These are phyloP conservation scores for Magallana nippona DNA, from an alignment of 2,888 invertebrate species.

Conservation along the genomic window DNA sequence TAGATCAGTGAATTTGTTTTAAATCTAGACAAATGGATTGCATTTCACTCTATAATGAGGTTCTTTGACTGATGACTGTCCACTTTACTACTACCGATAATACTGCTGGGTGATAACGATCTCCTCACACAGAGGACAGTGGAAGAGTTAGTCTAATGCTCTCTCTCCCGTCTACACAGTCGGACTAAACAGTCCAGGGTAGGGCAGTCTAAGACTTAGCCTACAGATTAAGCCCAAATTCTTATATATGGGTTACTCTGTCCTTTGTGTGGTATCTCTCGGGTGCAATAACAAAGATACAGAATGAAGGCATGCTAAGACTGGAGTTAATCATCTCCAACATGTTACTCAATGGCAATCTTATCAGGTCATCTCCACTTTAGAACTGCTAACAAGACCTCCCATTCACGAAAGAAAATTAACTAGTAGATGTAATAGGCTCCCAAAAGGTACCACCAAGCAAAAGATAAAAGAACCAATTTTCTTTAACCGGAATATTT, in stretches of 20 bases:
- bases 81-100: neutral
- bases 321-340: conserved; percentile 25
- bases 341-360: conserved; percentile 19
- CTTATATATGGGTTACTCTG: neutral
- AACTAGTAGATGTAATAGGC: neutral
- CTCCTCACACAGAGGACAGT: neutral
- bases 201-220: neutral
- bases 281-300: conserved; percentile 1
- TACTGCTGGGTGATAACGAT: neutral
- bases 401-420: neutral
- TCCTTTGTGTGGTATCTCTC: conserved; percentile 23
- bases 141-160: neutral
- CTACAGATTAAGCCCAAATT: neutral
- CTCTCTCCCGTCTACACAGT: neutral
- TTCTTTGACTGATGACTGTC: neutral
- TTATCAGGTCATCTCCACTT: conserved; percentile 23
- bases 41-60: neutral
- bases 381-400: neutral
- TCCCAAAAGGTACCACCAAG: no score
- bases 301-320: conserved; percentile 5
- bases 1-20: no score
- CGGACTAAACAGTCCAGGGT: neutral
- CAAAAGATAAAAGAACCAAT: neutral
- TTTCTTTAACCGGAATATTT: neutral
- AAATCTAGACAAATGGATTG: neutral